These are phyloP conservation scores for Entosphenus tridentatus DNA, from an alignment of 2,113 vertebrate genomes.

Conservation along the genomic window DNA sequence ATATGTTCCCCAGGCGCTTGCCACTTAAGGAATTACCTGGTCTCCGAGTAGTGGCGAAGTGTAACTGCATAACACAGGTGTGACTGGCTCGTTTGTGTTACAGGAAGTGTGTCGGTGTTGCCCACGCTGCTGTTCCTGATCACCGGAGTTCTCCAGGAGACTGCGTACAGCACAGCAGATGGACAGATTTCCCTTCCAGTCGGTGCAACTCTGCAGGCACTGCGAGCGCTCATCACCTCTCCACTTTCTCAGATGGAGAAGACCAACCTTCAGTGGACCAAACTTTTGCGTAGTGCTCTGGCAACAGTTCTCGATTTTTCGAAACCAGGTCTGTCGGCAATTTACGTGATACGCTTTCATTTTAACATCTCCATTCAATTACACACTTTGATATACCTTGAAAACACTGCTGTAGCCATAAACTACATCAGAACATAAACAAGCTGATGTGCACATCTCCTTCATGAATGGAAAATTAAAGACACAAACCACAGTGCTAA, in stretches of 20 bases:
- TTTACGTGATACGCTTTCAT: too few species aligned
- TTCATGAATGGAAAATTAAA: too few species aligned
- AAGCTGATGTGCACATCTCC: too few species aligned
- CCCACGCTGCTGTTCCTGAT: constrained; percentile 84
- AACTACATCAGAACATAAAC: too few species aligned
- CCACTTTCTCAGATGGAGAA: constrained; percentile 36
- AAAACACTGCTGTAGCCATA: too few species aligned
- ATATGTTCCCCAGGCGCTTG: too few species aligned
- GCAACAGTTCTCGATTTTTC: constrained; percentile 73
- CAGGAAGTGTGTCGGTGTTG: constrained; percentile 78
- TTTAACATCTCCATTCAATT: too few species aligned
- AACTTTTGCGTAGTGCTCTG: constrained; percentile 71
- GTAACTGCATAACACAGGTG: too few species aligned
- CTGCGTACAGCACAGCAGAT: constrained; percentile 50
- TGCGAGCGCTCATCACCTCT: constrained; percentile 76
- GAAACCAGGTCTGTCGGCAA: constrained; percentile 37
- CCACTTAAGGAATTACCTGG: too few species aligned
- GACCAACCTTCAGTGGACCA: constrained; percentile 62
- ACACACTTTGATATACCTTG: too few species aligned
- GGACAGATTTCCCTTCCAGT: constrained; percentile 46
- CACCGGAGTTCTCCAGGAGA: constrained; percentile 73
- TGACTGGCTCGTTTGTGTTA: background rate
- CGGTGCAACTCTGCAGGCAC: constrained; percentile 62
- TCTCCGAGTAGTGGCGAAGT: too few species aligned
- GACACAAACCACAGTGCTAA: too few species aligned